Conservation (phyloP, 1,140 invertebrate genomes). For the Calosoma granatense region DNA sequence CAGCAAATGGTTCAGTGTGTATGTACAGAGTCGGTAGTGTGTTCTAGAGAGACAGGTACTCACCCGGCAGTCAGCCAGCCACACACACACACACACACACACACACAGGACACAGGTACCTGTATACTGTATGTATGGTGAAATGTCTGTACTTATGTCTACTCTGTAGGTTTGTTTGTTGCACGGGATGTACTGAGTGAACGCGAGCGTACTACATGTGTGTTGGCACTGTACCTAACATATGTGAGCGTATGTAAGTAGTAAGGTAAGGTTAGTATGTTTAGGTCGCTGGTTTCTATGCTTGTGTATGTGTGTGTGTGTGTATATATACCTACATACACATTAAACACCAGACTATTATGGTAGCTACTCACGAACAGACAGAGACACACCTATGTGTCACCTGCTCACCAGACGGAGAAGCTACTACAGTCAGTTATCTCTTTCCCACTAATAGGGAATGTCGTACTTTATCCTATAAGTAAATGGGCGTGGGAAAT, state of each 20-base stretch:
- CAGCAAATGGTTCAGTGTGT: constrained; percentile 16
- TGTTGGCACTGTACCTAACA: constrained; percentile 32
- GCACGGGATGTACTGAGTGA: too few species aligned
- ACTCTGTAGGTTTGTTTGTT: too few species aligned
- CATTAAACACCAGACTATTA: constrained; percentile 31
- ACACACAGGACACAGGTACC: too few species aligned
- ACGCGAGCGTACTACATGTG: constrained; percentile 30
- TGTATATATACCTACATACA: constrained; percentile 25
- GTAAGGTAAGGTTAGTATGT: constrained; percentile 24
- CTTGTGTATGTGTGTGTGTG: constrained; percentile 12
- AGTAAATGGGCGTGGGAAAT: constrained; percentile 27
- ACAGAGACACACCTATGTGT: constrained; percentile 22
- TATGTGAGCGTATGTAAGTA: constrained; percentile 30
- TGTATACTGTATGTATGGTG: too few species aligned
- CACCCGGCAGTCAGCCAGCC: too few species aligned
- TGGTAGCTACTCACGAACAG: constrained; percentile 25
- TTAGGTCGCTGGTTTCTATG: constrained; percentile 17
- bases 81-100: too few species aligned
- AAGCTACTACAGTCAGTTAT: background rate
- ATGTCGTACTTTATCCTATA: constrained; percentile 26
- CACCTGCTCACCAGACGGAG: background rate
- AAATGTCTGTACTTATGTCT: too few species aligned
- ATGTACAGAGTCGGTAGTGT: too few species aligned
- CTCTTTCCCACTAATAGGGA: constrained; percentile 1
- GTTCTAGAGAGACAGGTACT: too few species aligned